Evolutionary conservation across 2,113 vertebrate genomes (phyloP), one percentile per base, ranked within the genome.

Genomic region (Bungarus multicinctus): DNA sequence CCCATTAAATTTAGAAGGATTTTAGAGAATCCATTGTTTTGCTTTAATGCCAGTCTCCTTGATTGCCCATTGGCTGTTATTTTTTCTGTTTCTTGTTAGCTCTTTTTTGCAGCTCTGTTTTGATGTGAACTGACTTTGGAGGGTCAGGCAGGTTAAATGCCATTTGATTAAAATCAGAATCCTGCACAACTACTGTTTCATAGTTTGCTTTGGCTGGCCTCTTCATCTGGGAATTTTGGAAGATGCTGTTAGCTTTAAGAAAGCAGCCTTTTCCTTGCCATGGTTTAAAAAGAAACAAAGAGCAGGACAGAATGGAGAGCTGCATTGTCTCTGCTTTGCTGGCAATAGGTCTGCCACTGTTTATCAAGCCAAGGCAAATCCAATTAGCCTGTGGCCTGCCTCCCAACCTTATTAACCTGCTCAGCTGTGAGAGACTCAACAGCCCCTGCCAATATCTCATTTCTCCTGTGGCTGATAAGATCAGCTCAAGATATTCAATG

Each of bases 401-500:
- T 98, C 98, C 98, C 98, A 98, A 98, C 98, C 99, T 98, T 98
- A 98, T 99, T 99, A 99, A 98, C 98, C 98, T 97, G 98, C 98
- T 98, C 98, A 97, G 98, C 98, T 98, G 98, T 97, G 98, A 98
- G 98, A 98, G 98, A 97, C 98, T 98, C 98, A 98, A 97, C 98
- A 97, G 98, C 97, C 98, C 97, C 98, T 98, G 99, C 99, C 99
- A 98, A 99, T 99, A 99, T 99, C 98, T 99, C 98, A 99, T 99
- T 99, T 99, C 98, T 99, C 96, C 97, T 53, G 97, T 93, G 93
- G 95, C 97, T 96, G 99, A 99, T 99, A 99, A 98, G 98, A 99
- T 99, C 99, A 97, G 98, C 98, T 97, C 97, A 96, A 98, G 98
- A 98, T 98, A 98, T 98, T 99, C 98, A 98, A 97, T 97, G 98